A percentile compares a stretch with the other conserved stretches of the same genome.
These are phyloP conservation scores for Siphlonurus alternatus DNA, from an alignment of 2,888 invertebrate species.

Conservation along the genomic window DNA sequence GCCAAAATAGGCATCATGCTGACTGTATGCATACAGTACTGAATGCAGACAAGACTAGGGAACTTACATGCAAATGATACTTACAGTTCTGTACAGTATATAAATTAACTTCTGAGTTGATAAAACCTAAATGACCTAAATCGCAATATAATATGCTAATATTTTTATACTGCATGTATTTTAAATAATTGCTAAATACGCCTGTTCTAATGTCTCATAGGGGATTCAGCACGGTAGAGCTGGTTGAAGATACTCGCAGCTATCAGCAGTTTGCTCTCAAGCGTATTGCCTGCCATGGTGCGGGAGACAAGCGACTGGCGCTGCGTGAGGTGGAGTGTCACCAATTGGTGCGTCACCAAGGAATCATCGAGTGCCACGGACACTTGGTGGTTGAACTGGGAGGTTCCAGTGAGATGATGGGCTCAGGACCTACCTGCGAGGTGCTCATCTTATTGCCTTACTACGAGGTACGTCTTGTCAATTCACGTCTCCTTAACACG, in stretches of 20 bases:
- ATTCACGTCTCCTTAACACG: too few relatives aligned
- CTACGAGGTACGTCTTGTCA: slow-evolving; percentile 41
- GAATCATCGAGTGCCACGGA: slow-evolving; percentile 52
- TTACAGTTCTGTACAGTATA: too few relatives aligned
- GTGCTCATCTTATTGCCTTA: slow-evolving; percentile 58
- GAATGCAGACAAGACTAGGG: too few relatives aligned
- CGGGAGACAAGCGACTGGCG: slow-evolving; percentile 55
- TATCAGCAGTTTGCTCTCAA: slow-evolving; percentile 58
- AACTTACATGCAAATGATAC: too few relatives aligned
- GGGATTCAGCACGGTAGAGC: slow-evolving; percentile 64
- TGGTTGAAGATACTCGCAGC: slow-evolving; percentile 49
- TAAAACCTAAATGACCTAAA: too few relatives aligned
- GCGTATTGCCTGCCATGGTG: slow-evolving; percentile 61
- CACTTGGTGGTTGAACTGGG: slow-evolving; percentile 36
- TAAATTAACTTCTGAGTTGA: too few relatives aligned
- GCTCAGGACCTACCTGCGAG: slow-evolving; percentile 44
- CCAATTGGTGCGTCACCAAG: slow-evolving; percentile 48
- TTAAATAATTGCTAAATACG: too few relatives aligned
- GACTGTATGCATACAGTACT: too few relatives aligned
- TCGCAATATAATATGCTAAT: too few relatives aligned
- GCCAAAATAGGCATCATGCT: too few relatives aligned
- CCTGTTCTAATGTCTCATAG: slow-evolving; percentile 34
- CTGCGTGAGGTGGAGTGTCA: slow-evolving; percentile 57
- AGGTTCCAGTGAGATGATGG: slow-evolving; percentile 18
- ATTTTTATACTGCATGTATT: too few relatives aligned